A percentile compares a stretch with the other conserved stretches of the same genome.
Evolutionary conservation across 2,797 vertebrate species (phyloP).

Genomic region (Spinibarbus caldwelli): DNA sequence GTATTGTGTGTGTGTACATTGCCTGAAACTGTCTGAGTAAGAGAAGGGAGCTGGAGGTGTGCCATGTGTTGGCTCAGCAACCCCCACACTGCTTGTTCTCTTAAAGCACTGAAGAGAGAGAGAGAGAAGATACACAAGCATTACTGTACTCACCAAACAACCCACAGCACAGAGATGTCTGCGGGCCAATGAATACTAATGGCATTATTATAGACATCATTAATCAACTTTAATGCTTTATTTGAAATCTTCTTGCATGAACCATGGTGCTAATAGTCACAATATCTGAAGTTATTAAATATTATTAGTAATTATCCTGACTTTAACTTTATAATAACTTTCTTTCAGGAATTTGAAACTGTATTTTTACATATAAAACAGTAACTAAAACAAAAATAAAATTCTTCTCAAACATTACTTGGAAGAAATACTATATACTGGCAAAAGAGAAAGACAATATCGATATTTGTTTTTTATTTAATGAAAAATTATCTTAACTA

Average conservation of each 20-base stretch:
- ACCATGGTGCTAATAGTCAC: not conserved
- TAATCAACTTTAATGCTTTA: conserved; percentile 23
- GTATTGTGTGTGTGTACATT: not conserved
- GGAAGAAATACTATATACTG: not conserved
- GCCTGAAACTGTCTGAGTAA: conserved; percentile 48
- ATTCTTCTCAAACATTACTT: not conserved
- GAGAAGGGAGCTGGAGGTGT: conserved; percentile 45
- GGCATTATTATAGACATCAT: conserved; percentile 19
- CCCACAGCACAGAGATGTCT: conserved; percentile 24
- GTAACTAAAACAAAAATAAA: not conserved
- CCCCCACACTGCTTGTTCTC: conserved; percentile 49
- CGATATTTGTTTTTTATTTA: not conserved
- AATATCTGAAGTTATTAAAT: conserved; percentile 7
- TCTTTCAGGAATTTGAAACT: not conserved
- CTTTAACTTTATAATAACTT: not conserved
- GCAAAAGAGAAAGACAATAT: not conserved
- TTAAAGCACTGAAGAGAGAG: conserved; percentile 33
- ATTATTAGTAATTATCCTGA: not conserved
- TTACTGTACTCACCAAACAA: conserved; percentile 47
- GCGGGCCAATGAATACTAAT: conserved; percentile 20
- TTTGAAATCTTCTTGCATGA: not conserved
- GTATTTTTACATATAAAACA: not conserved
- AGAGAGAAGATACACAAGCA: conserved; percentile 57
- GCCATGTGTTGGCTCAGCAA: conserved; percentile 59
- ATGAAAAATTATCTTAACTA: not conserved